A percentile compares a stretch with the other conserved stretches of the same genome.
Evolutionary conservation across 2,113 vertebrate genomes (phyloP).

Genomic region (Plestiodon gilberti): DNA sequence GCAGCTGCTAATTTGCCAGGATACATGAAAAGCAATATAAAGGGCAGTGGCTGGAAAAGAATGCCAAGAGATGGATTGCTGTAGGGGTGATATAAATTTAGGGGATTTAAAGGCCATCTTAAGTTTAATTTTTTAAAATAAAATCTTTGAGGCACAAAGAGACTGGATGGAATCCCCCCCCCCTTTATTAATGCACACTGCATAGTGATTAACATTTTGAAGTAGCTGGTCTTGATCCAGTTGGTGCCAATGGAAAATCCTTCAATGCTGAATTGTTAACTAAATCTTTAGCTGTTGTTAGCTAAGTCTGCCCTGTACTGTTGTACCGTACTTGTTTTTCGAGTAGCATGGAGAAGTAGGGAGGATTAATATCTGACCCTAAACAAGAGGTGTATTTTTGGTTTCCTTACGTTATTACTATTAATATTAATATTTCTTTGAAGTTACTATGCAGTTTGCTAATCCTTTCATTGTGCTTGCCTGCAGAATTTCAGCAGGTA

Average conservation of each 20-base stretch:
- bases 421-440: not conserved
- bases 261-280: not conserved
- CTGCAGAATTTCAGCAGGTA: not conserved
- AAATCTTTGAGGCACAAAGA: not conserved
- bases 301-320: not conserved
- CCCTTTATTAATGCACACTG: not conserved
- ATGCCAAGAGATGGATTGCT: constrained; percentile 13
- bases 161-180: not conserved
- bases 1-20: constrained; percentile 5
- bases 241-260: not conserved
- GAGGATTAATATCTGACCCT: not conserved
- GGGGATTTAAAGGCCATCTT: constrained; percentile 6
- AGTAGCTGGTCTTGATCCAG: not conserved
- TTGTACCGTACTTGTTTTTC: not conserved
- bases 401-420: not conserved
- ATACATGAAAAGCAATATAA: constrained; percentile 30
- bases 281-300: constrained; percentile 6
- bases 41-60: not conserved
- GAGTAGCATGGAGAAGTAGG: not conserved
- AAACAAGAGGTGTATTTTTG: not conserved
- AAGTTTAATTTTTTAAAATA: not conserved
- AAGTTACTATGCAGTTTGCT: constrained; percentile 1
- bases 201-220: constrained; percentile 7
- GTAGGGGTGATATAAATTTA: not conserved
- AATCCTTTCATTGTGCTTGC: constrained; percentile 1